Percentiles rank a stretch among this genome's conserved stretches.
Evolutionary conservation across 2,113 vertebrate species (phyloP).

Genomic region (Mugil cephalus): DNA sequence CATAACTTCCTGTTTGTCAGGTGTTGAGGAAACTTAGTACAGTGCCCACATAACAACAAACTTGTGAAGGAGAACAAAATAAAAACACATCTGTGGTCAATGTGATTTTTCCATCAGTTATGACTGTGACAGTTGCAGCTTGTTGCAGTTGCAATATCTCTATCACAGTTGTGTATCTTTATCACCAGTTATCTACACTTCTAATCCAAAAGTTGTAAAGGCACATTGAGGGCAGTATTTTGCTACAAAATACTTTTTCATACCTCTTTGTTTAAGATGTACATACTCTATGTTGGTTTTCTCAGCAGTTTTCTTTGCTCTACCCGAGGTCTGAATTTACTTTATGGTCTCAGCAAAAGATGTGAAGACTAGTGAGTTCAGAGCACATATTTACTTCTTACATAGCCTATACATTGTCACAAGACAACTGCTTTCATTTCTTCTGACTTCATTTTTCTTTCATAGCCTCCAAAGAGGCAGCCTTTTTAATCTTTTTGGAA

Average conservation of each 20-base stretch:
- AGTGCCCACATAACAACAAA: conserved; percentile 63
- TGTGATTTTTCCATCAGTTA: conserved; percentile 37
- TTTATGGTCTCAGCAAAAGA: neutral
- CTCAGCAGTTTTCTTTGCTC: neutral
- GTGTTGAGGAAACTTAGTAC: conserved; percentile 47
- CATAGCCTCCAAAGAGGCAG: conserved; percentile 1
- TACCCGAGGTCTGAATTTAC: no score
- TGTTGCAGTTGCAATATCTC: conserved; percentile 8
- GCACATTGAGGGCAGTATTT: neutral
- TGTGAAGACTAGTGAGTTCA: neutral
- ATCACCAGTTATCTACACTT: neutral
- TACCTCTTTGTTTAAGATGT: no score
- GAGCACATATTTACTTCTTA: neutral
- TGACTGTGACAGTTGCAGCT: conserved; percentile 16
- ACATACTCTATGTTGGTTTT: neutral
- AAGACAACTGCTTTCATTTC: neutral
- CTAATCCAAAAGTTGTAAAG: neutral
- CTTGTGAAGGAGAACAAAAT: conserved; percentile 35
- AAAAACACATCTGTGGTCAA: conserved; percentile 3
- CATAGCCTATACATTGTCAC: neutral
- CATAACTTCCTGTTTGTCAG: conserved; percentile 65
- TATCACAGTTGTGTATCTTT: conserved; percentile 2
- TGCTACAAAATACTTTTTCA: neutral
- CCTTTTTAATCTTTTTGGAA: conserved; percentile 30
- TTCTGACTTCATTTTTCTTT: neutral